Percentiles rank a stretch among this genome's conserved stretches.
Evolutionary conservation across 2,797 vertebrate genomes (phyloP).

Genomic region (Brotula barbata): DNA sequence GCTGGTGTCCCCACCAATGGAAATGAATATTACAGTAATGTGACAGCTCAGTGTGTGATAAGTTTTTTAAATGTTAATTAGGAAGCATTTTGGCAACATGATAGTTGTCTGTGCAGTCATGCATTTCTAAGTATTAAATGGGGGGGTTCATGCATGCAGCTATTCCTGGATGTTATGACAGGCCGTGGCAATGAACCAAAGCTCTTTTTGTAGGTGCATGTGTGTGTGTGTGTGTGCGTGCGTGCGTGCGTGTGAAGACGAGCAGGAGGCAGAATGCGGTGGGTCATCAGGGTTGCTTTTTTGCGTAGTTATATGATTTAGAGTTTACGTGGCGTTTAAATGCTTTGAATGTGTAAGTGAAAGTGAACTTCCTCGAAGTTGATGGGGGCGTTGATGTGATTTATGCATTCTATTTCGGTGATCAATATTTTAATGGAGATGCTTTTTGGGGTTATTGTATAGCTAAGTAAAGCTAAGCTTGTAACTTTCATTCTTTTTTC

Average conservation of each 20-base stretch:
- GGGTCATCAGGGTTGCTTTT: conserved; percentile 47
- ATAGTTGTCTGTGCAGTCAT: conserved; percentile 50
- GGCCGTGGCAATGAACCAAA: conserved; percentile 54
- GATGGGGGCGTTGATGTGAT: conserved; percentile 15
- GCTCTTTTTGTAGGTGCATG: conserved; percentile 34
- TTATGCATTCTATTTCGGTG: conserved; percentile 1
- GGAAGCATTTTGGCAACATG: conserved; percentile 25
- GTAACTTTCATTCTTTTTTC: too few relatives aligned
- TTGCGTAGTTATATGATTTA: conserved; percentile 49
- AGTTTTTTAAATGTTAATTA: conserved; percentile 24
- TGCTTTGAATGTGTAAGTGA: conserved; percentile 26
- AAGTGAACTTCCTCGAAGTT: conserved; percentile 19
- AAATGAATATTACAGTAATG: not conserved
- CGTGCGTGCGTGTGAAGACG: conserved; percentile 33
- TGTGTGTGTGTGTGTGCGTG: conserved; percentile 51
- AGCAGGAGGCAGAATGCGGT: not conserved
- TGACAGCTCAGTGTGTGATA: not conserved
- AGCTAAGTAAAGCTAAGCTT: too few relatives aligned
- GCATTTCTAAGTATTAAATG: conserved; percentile 72
- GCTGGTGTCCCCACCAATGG: not conserved
- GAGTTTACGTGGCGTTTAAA: conserved; percentile 31
- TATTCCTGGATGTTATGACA: conserved; percentile 70
- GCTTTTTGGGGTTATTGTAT: not conserved
- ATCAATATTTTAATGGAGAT: not conserved
- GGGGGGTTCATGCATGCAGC: conserved; percentile 63